Base-by-base conservation (phyloP, 2,113 vertebrate species). In the Chamaetylas fuelleborni region DNA sequence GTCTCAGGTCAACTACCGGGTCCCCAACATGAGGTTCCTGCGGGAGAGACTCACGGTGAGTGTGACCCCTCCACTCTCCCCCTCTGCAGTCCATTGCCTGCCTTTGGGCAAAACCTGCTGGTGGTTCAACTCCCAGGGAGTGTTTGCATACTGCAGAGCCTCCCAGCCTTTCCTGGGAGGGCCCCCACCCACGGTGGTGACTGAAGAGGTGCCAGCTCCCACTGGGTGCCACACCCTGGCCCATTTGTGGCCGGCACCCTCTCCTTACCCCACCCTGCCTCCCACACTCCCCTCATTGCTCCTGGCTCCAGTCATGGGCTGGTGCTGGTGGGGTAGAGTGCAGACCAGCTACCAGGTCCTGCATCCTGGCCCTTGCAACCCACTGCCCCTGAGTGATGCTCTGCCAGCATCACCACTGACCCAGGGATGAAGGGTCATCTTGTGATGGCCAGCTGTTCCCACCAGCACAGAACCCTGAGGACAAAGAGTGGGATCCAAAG, bases 21-120 rank as follows among this genome's bases (percentile, higher is more conserved):
- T 99, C 53, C 99, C 99, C 90, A 99, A 99, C 97, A 99, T 99
- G 99, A 98, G 97, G 95, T 99, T 99, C 97, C 98, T 99, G 94
- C 98, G 99, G 92, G 99, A 99, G 97, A 98, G 99, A 25, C 98
- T 99, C 96, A 98, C 98, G 97, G 99, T 99, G 98, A 98, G 97
- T 42, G 64, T 2, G n/a, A 66, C 71, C 25, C n/a, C n/a, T 34
- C 4, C 0, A 0, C 62, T 51, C 34, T 11, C 24, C 81, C 14
- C 3, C 1, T 34, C 56, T 0, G 1, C 86, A 67, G 54, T 22
- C 66, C 26, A 8, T 6, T 66, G 34, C 60, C 86, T 67, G n/a
- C 69, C 79, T 82, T 19, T 40, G 57, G 57, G 81, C 56, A 48
- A 43, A 66, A 26, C 14, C 51, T 13, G 31, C 3, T 38, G 64